These are phyloP conservation scores for Phylloscopus collybita DNA, from an alignment of 2,797 vertebrate genomes.

Conservation along the genomic window DNA sequence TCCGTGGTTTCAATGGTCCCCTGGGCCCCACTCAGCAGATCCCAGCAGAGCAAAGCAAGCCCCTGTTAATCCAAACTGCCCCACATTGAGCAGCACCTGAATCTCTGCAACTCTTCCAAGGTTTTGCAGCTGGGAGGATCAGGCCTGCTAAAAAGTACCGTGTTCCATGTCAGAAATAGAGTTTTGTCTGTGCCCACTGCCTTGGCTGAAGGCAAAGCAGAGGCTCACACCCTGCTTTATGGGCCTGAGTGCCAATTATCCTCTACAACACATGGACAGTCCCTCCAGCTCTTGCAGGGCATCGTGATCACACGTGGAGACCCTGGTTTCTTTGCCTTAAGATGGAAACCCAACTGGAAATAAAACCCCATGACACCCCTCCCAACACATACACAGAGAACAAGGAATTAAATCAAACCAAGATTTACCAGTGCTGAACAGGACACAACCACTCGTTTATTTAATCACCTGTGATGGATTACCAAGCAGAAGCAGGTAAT, in stretches of 20 bases:
- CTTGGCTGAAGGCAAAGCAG: slow-evolving; percentile 23
- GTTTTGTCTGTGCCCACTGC: not conserved
- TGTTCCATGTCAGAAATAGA: not conserved
- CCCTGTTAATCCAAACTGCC: fast-evolving
- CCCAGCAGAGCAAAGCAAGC: not conserved
- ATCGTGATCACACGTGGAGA: not conserved
- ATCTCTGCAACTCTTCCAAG: not conserved
- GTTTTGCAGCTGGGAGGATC: not conserved
- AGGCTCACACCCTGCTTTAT: slow-evolving; percentile 32
- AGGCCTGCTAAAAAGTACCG: not conserved
- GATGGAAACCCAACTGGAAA: not conserved
- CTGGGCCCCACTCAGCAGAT: not conserved
- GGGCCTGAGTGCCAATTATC: slow-evolving; percentile 48
- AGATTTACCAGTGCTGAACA: not conserved
- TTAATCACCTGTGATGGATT: slow-evolving; percentile 12
- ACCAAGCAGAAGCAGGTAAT: not conserved
- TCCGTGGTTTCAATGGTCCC: slow-evolving; percentile 10
- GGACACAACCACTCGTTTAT: not conserved
- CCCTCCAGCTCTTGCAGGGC: not conserved
- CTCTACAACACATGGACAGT: slow-evolving; percentile 16
- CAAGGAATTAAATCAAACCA: not conserved
- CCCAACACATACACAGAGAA: not conserved
- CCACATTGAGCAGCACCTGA: not conserved
- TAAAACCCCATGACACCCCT: not conserved
- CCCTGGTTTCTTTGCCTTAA: not conserved